Conservation (phyloP, 37 sponge, comb jelly and placozoan genomes). For the Halisarca cf. caerulea region DNA sequence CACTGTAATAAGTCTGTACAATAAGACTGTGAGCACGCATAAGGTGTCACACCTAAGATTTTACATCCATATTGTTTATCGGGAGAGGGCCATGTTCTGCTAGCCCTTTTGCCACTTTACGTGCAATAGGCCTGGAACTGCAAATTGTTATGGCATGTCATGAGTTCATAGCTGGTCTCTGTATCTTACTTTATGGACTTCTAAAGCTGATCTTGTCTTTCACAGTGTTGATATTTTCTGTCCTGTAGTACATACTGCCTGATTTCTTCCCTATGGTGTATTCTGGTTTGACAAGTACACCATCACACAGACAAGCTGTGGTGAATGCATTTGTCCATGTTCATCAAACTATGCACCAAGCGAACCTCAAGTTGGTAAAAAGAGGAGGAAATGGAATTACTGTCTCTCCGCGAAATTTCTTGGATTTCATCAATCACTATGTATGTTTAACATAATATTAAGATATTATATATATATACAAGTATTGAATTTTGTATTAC, state of each 20-base stretch:
- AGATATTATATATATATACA: background rate
- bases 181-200: too few relatives aligned
- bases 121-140: too few relatives aligned
- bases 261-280: constrained; percentile 74
- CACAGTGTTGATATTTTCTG: too few relatives aligned
- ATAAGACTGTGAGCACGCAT: too few relatives aligned
- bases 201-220: too few relatives aligned
- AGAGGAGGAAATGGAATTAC: constrained; percentile 81
- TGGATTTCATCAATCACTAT: constrained; percentile 96
- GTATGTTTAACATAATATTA: constrained; percentile 35
- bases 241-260: constrained; percentile 73
- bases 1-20: too few relatives aligned
- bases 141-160: too few relatives aligned
- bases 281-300: constrained; percentile 56
- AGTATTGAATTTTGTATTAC: background rate
- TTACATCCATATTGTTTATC: too few relatives aligned
- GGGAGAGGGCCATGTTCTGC: too few relatives aligned
- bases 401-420: constrained; percentile 89
- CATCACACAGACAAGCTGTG: constrained; percentile 78
- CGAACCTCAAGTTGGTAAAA: constrained; percentile 82
- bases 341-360: constrained; percentile 92
- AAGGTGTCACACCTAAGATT: too few relatives aligned
- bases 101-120: too few relatives aligned
- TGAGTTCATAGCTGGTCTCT: too few relatives aligned
- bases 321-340: constrained; percentile 94